Base-by-base conservation (phyloP, 2,797 vertebrate genomes). In the Chloroceryle amazona region DNA sequence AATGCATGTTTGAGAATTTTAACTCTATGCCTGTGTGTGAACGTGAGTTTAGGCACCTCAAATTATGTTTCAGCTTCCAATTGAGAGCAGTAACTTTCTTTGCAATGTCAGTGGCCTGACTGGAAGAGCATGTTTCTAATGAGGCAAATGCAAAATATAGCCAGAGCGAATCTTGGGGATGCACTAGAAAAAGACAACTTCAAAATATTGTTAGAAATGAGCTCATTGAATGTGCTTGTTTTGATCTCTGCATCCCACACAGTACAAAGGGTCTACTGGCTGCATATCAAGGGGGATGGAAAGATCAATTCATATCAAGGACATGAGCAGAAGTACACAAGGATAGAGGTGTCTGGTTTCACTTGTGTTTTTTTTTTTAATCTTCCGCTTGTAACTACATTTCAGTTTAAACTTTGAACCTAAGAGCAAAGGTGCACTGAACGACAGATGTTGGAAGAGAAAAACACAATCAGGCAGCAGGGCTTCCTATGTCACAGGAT, bases 141-240 rank as follows among this genome's bases (percentile, higher is more conserved):
- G 93, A 95, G 57, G 83, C 25, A 92, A 96, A 95, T 96, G 93
- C 86, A 89, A 92, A 96, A 25, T 78, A 94, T 85, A 96, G 68
- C 57, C 81, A 96, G 88, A 76, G 60, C 86, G 88, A 92, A 96
- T 93, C 90, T 90, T 90, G 46, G 52, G 93, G 83, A 49, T 73
- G 52, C 37, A 23, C 52, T 65, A 72, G 93, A 83, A 97, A 97
- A 94, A 89, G 88, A 46, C 57, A 66, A 47, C 57, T 96, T 94
- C 90, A 95, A 94, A 96, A 93, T 95, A 87, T 52, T 74, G 35
- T 82, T 86, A 57, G 74, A 86, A 91, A 92, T 72, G 66, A 96
- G 58, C 92, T 95, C 80, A 91, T 89, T 93, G 81, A 91, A 86
- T 55, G 82, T 76, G 18, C n/a, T 67, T 93, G 73, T 95, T 97